Percentiles rank a stretch among this genome's conserved stretches.
Conservation (phyloP, 2,888 invertebrate species). For the Tetragonisca angustula region DNA sequence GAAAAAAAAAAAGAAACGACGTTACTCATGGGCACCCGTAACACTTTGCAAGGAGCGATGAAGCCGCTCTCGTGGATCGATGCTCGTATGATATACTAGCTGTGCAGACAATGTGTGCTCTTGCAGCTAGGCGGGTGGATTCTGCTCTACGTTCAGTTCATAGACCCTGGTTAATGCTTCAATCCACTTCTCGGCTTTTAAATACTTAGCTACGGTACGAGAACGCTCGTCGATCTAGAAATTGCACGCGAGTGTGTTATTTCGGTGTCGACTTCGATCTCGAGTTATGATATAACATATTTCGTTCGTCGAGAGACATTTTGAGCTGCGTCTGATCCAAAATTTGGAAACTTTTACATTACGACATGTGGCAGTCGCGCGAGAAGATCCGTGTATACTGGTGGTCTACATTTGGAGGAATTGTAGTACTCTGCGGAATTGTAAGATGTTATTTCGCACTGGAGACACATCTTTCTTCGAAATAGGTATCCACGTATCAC, state of each 20-base stretch:
- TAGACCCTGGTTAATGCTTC: conserved; percentile 46
- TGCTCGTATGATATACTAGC: conserved; percentile 59
- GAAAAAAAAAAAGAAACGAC: too few relatives aligned
- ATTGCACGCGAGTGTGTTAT: not conserved
- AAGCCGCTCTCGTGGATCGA: conserved; percentile 62
- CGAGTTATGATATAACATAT: too few relatives aligned
- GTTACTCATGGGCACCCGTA: too few relatives aligned
- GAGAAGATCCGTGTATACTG: too few relatives aligned
- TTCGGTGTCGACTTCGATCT: too few relatives aligned
- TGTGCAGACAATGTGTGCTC: conserved; percentile 56
- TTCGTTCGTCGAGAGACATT: too few relatives aligned
- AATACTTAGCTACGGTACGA: conserved; percentile 9
- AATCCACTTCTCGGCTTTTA: conserved; percentile 35
- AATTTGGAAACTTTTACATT: not conserved
- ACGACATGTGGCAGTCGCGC: too few relatives aligned
- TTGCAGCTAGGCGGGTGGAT: conserved; percentile 46
- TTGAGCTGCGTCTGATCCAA: not conserved
- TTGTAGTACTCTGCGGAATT: not conserved
- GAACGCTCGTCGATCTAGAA: conserved; percentile 5
- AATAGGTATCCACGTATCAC: not conserved
- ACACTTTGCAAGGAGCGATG: conserved; percentile 35
- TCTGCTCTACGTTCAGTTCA: conserved; percentile 43
- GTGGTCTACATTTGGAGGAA: too few relatives aligned
- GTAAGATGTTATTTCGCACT: not conserved
- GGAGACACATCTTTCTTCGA: too few relatives aligned